phyloP scores from a whole-genome alignment of 2,113 vertebrate species.

The Caretta caretta region DNA sequence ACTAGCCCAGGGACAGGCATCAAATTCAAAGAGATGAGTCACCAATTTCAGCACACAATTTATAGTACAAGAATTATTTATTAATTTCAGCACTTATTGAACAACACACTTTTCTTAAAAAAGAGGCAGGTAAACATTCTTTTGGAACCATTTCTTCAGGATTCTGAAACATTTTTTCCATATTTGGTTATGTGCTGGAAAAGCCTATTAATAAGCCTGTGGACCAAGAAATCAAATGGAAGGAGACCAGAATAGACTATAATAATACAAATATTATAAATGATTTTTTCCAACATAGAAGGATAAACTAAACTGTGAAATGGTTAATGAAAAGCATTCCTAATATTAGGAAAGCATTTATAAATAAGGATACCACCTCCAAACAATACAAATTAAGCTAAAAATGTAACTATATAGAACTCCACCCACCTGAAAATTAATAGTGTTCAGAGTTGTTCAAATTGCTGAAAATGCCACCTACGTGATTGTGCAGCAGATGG shows the following conservation, averaged over 20 bases:
- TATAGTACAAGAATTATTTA: neutral
- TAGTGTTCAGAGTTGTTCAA: neutral
- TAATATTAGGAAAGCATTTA: neutral
- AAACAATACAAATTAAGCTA: neutral
- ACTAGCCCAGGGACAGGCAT: neutral
- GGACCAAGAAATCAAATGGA: neutral
- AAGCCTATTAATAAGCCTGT: constrained; percentile 9
- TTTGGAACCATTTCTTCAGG: neutral
- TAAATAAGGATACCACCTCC: neutral
- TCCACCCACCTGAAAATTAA: neutral
- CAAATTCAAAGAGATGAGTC: neutral
- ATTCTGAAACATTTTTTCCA: neutral
- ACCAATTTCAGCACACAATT: neutral
- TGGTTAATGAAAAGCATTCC: neutral
- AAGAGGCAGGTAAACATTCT: constrained; percentile 1
- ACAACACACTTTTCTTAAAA: neutral
- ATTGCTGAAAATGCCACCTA: neutral
- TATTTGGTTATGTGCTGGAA: constrained; percentile 14
- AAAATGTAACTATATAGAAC: neutral
- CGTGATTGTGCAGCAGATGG: neutral
- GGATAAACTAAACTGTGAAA: neutral
- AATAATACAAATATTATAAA: neutral
- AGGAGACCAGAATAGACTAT: neutral
- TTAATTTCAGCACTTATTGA: neutral
- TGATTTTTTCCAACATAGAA: neutral